Evolutionary conservation across 1,140 invertebrate species (phyloP).

Genomic region (Calephelis nemesis): DNA sequence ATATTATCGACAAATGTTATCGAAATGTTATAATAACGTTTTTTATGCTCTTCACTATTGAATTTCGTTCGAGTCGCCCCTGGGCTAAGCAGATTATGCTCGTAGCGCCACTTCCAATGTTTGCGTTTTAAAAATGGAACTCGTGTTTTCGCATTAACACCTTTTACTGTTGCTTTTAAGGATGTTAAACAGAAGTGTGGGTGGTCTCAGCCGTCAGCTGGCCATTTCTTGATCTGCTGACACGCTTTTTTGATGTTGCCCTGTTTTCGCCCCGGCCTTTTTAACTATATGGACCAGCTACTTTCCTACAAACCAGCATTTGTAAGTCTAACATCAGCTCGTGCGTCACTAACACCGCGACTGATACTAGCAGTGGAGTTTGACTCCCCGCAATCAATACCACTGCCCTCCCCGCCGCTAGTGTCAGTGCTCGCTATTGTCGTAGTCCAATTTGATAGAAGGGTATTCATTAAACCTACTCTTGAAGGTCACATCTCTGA

Average conservation of each 20-base stretch:
- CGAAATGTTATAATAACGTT: not conserved
- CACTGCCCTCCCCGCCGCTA: no score
- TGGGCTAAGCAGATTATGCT: slow-evolving; percentile 63
- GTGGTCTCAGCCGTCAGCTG: slow-evolving; percentile 47
- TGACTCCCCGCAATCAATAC: no score
- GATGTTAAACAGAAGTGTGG: slow-evolving; percentile 54
- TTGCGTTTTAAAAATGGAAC: slow-evolving; percentile 66
- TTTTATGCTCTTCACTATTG: slow-evolving; percentile 26
- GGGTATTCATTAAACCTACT: no score
- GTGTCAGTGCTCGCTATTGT: no score
- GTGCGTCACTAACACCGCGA: no score
- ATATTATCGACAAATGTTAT: not conserved
- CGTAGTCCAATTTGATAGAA: no score
- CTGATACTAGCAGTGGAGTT: no score
- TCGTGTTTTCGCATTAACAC: slow-evolving; percentile 70
- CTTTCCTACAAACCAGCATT: no score
- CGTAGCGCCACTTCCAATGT: slow-evolving; percentile 53
- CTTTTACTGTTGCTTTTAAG: slow-evolving; percentile 73
- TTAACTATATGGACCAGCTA: no score
- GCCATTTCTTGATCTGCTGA: slow-evolving; percentile 39
- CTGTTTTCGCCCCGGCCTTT: no score
- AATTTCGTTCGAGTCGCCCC: slow-evolving; percentile 51
- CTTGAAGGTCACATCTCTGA: no score
- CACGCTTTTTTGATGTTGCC: not conserved
- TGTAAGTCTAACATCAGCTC: no score